Base-by-base conservation (phyloP, 2,797 vertebrate genomes). In the Delichon dasypus region DNA sequence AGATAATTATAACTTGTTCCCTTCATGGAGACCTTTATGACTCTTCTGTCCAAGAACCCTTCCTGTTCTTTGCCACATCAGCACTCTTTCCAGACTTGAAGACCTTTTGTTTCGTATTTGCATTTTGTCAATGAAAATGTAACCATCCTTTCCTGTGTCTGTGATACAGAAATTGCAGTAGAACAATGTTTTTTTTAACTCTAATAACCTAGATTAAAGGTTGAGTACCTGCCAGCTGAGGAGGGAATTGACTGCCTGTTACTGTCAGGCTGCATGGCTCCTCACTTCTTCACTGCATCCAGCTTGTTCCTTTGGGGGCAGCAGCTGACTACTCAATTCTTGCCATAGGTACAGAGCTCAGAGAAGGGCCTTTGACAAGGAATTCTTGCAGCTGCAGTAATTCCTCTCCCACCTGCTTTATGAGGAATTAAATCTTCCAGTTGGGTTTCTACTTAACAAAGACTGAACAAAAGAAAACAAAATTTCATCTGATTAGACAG, bases 391-490 rank as follows among this genome's bases (percentile, higher is more conserved):
- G 30, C 32, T 72, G 34, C 25, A 71, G 6, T 47, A 27, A 36
- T 67, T 84, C 15, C 7, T 68, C 29, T 16, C 9, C 26, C 10
- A 53, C 32, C 6, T 54, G 4, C 11, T 74, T 74, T 78, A 57
- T 12, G 12, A 40, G 8, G 13, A 83, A 34, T 71, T 57, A 51
- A 76, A 68, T 29, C 42, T 74, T 88, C 40, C 12, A 27, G 2
- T 19, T 57, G 32, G 3, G 10, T 61, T 77, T 78, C 34, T 60
- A 23, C 12, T 71, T 80, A 34, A 51, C 10, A 67, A 36, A 71
- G 19, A 25, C 10, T 1, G 3, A 76, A 16, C 1, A 38, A 58
- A 79, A 10, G 15, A 8, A 71, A 71, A 36, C 0, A 40, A 55
- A 67, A 60, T 25, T 21, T 88, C 48, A 71, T 85, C 25, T 55